phyloP scores from a whole-genome alignment of 2,888 invertebrate genomes.

The Imbricaverruca yamaguchii region DNA sequence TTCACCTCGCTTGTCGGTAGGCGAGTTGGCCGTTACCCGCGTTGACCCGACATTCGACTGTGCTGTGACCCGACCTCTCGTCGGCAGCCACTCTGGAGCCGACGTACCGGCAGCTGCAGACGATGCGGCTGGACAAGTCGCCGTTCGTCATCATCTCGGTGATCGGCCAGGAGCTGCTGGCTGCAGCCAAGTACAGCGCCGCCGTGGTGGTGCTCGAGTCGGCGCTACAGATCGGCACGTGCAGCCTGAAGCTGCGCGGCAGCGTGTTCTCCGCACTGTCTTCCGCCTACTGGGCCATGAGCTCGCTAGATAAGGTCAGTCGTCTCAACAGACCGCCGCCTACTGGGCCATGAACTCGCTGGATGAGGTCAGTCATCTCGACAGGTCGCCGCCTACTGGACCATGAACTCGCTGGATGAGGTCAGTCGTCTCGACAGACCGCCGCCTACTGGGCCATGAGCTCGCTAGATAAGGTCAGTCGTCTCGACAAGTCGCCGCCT shows the following conservation, averaged over 20 bases:
- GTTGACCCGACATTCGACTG: no score
- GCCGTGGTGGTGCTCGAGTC: slow-evolving; percentile 90
- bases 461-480: no score
- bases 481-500: no score
- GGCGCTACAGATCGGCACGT: slow-evolving; percentile 86
- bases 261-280: slow-evolving; percentile 94
- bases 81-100: slow-evolving; percentile 68
- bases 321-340: no score
- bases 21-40: no score
- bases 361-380: no score
- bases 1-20: no score
- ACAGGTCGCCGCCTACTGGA: no score
- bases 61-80: background rate
- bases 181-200: slow-evolving; percentile 73
- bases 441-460: no score
- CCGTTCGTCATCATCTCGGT: slow-evolving; percentile 97
- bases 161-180: slow-evolving; percentile 89
- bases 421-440: no score
- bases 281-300: slow-evolving; percentile 93
- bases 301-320: slow-evolving; percentile 70
- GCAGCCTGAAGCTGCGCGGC: slow-evolving; percentile 82
- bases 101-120: slow-evolving; percentile 81
- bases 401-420: no score
- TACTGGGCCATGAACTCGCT: no score
- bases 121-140: slow-evolving; percentile 89